Evolutionary conservation across 2,888 invertebrate species (phyloP).

Genomic region (Exephanes ischioxanthus): DNA sequence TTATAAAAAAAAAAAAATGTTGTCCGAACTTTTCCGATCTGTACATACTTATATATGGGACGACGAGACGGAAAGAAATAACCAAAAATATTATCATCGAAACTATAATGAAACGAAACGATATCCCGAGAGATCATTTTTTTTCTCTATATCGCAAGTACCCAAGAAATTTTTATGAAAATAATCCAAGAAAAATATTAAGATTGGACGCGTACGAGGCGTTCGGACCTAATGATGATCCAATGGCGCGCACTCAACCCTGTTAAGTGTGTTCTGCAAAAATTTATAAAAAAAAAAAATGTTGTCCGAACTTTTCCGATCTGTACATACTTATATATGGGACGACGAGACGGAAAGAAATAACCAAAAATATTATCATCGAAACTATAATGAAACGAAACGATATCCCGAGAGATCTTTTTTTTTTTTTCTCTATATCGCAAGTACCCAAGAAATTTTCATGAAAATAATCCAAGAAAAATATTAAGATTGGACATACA

Average conservation of each 20-base stretch:
- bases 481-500: constrained; percentile 19
- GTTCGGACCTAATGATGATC: constrained; percentile 67
- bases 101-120: not conserved
- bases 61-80: not conserved
- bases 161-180: not conserved
- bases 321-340: too few species aligned
- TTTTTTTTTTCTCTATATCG: not conserved
- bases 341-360: not conserved
- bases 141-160: not conserved
- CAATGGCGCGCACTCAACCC: constrained; percentile 55
- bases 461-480: not conserved
- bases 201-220: constrained; percentile 9
- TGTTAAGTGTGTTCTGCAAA: constrained; percentile 13
- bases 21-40: not conserved
- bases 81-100: not conserved
- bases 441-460: not conserved
- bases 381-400: not conserved
- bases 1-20: constrained; percentile 15
- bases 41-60: not conserved
- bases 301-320: not conserved
- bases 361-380: not conserved
- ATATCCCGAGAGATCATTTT: not conserved
- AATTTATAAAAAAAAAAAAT: constrained; percentile 18
- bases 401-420: not conserved
- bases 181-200: constrained; percentile 5